A percentile compares a stretch with the other conserved stretches of the same genome.
Conservation (phyloP, 2,113 vertebrate genomes). For the Pipa parva region DNA sequence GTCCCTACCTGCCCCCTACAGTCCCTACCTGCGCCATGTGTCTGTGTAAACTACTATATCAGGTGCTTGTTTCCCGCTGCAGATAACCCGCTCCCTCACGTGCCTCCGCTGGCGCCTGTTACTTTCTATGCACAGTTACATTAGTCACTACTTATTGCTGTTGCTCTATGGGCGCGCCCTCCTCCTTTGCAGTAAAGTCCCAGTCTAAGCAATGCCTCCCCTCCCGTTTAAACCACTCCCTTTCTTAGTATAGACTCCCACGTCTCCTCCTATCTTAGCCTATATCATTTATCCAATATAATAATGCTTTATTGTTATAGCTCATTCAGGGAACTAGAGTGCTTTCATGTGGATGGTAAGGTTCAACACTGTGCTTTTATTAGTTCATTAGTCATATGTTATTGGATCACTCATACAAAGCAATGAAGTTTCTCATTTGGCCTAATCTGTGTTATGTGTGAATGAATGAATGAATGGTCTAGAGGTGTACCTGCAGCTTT, state of each 20-base stretch:
- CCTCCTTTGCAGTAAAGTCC: conserved; percentile 32
- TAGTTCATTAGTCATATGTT: too few species aligned
- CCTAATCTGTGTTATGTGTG: too few species aligned
- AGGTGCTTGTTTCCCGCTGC: too few species aligned
- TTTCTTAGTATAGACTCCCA: background rate
- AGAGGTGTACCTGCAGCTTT: too few species aligned
- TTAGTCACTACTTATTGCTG: background rate
- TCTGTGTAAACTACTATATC: too few species aligned
- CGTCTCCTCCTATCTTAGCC: background rate
- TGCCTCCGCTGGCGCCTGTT: background rate
- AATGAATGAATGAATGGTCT: too few species aligned
- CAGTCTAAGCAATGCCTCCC: conserved; percentile 16
- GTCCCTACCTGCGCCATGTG: rapidly evolving
- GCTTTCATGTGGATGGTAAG: too few species aligned
- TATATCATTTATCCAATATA: background rate
- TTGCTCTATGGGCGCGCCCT: conserved; percentile 5
- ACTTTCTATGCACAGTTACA: conserved; percentile 14
- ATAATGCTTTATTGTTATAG: too few species aligned
- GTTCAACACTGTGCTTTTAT: too few species aligned
- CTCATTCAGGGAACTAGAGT: too few species aligned
- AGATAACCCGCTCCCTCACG: background rate
- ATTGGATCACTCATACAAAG: too few species aligned
- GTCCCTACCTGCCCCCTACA: background rate
- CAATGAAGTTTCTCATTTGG: too few species aligned
- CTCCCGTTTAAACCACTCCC: conserved; percentile 15